Conservation (phyloP, 2,888 invertebrate species). For the Heliconius hortense region DNA sequence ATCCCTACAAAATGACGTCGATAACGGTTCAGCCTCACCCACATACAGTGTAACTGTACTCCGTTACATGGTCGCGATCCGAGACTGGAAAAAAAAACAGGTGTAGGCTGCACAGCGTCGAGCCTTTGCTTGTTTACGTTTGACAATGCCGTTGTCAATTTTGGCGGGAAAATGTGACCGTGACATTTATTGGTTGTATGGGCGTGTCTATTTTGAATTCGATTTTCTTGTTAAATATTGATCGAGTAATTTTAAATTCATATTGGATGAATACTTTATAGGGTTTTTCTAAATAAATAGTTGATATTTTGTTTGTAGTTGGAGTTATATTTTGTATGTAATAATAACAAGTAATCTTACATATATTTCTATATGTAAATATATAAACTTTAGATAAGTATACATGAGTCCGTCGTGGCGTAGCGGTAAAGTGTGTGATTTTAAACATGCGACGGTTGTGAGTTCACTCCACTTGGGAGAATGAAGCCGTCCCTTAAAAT, state of each 20-base stretch:
- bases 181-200: slow-evolving; percentile 8
- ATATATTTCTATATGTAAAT: not conserved
- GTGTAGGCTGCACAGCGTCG: slow-evolving; percentile 43
- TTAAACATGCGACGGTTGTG: not conserved
- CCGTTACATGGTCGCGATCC: slow-evolving; percentile 77
- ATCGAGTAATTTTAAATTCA: not conserved
- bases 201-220: slow-evolving; percentile 10
- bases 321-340: not conserved
- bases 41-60: slow-evolving; percentile 77
- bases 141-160: slow-evolving; percentile 19
- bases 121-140: slow-evolving; percentile 43
- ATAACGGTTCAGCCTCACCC: slow-evolving; percentile 79
- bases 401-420: not conserved
- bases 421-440: not conserved
- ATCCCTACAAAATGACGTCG: slow-evolving; percentile 63
- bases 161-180: slow-evolving; percentile 30
- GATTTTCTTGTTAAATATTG: not conserved
- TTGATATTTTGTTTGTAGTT: not conserved
- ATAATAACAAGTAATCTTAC: not conserved
- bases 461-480: not conserved
- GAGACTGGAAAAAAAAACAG: slow-evolving; percentile 50
- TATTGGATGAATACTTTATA: not conserved
- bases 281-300: not conserved
- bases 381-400: not conserved
- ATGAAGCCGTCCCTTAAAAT: not conserved